Base-by-base conservation (phyloP, 1,140 invertebrate species). In the Arctopsyche grandis region DNA sequence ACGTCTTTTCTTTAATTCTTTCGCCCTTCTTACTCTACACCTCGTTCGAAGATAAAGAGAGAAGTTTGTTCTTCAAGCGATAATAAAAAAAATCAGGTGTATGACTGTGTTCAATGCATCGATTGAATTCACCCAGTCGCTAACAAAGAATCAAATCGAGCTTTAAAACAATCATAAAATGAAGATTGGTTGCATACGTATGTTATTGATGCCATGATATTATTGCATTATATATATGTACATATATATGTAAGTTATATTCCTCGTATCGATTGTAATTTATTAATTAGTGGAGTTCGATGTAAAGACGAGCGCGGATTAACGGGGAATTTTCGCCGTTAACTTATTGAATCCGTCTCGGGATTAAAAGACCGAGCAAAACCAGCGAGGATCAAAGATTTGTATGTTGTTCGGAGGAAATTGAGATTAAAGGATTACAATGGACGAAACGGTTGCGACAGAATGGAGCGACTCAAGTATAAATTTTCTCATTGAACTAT, bases 1-100 rank as follows among this genome's bases (percentile, higher is more conserved):
- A 29, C 48, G 71, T 46, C 71, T 46, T 74, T 74, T 74, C 71
- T 74, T 56, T 74, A 74, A 74, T 74, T 74, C 48, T 56, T 66
- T 66, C 63, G 46, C 46, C 71, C 71, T 74, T 74, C 71, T 56
- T 66, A 26, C 24, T 66, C n/a, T 24, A 12, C 24, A 19, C 10
- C 24, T 26, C 63, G 21, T 24, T 16, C 58, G 58, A 60, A 7
- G 56, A 16, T 19, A 26, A 66, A 22, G 14, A 26, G 10, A 26
- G 63, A 66, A 66, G 63, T 66, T 66, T 66, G 63, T 66, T 66
- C 24, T 9, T 14, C 14, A 9, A 10, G 24, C 63, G 21, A 66
- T 66, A 66, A 60, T 16, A 16, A 21, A 60, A 21, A 60, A 21
- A 60, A 60, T 52, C 12, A 4, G 3, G 48, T 14, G 48, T 52